Evolutionary conservation across 1,140 invertebrate species (phyloP).

Genomic region (Pararge aegeria): DNA sequence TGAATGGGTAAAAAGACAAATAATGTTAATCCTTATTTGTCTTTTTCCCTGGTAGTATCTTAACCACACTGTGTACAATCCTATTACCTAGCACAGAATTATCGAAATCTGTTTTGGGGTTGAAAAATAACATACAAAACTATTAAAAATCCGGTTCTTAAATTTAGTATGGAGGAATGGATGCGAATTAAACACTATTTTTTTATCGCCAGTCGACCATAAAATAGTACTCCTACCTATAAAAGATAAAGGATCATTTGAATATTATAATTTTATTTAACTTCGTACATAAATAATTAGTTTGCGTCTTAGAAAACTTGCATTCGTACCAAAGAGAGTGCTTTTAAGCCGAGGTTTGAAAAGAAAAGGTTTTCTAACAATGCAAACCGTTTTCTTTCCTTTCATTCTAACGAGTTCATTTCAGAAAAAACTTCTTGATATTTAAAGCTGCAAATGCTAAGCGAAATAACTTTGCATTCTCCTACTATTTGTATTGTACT

Average conservation of each 20-base stretch:
- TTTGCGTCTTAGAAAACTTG: conserved; percentile 3
- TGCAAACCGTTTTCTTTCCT: conserved; percentile 8
- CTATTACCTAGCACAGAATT: too few species aligned
- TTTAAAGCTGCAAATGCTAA: conserved; percentile 1
- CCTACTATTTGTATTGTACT: conserved; percentile 2
- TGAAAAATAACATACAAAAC: too few species aligned
- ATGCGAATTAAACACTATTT: too few species aligned
- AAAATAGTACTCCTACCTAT: too few species aligned
- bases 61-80: too few species aligned
- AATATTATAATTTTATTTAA: background rate
- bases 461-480: background rate
- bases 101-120: too few species aligned
- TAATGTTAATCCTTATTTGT: too few species aligned
- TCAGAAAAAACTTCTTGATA: conserved; percentile 7
- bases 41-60: too few species aligned
- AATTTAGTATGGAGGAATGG: too few species aligned
- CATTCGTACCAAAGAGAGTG: background rate
- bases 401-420: conserved; percentile 11
- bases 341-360: background rate
- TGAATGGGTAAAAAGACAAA: too few species aligned
- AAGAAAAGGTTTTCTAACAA: conserved; percentile 5
- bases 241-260: background rate
- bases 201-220: too few species aligned
- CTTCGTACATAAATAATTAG: background rate
- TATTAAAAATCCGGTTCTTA: too few species aligned